A percentile compares a stretch with the other conserved stretches of the same genome.
Conservation (phyloP, 1,140 invertebrate genomes). For the Drosophila virilis region DNA sequence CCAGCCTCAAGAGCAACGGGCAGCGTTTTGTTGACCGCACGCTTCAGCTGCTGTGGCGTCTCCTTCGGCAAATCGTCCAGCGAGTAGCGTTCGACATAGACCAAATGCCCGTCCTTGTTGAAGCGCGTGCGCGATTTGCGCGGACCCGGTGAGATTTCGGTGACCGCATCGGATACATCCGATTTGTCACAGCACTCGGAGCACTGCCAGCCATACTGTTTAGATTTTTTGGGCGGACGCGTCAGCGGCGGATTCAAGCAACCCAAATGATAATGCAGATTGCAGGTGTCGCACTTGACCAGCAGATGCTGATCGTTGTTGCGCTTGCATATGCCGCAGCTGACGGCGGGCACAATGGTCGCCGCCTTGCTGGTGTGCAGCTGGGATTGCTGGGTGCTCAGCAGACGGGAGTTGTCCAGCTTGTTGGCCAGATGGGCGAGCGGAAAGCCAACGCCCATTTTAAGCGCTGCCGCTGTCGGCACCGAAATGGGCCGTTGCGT, state of each 20-base stretch:
- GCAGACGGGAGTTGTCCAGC: constrained; percentile 85
- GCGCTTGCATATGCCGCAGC: constrained; percentile 91
- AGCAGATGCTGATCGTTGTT: constrained; percentile 94
- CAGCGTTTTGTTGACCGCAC: constrained; percentile 59
- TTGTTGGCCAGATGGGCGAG: constrained; percentile 87
- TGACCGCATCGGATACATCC: constrained; percentile 90
- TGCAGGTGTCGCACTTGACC: constrained; percentile 97
- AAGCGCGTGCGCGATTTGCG: constrained; percentile 90
- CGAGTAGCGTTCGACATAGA: constrained; percentile 68
- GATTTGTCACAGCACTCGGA: constrained; percentile 95
- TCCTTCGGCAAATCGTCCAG: constrained; percentile 68
- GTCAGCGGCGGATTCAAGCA: constrained; percentile 96
- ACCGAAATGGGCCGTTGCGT: constrained; percentile 86
- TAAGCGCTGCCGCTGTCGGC: constrained; percentile 91
- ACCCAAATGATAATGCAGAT: constrained; percentile 95
- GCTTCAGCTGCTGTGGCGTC: constrained; percentile 27
- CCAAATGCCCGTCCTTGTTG: constrained; percentile 87
- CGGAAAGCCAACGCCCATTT: constrained; percentile 93
- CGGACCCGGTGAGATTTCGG: constrained; percentile 91
- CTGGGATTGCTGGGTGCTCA: constrained; percentile 85
- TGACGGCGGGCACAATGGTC: constrained; percentile 51
- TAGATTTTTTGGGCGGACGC: constrained; percentile 97
- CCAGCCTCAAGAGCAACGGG: constrained; percentile 37
- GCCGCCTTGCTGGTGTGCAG: constrained; percentile 25
- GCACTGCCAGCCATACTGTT: constrained; percentile 97